These are phyloP conservation scores for Leptobrachium ailaonicum DNA, from an alignment of 2,113 vertebrate species.

Conservation along the genomic window DNA sequence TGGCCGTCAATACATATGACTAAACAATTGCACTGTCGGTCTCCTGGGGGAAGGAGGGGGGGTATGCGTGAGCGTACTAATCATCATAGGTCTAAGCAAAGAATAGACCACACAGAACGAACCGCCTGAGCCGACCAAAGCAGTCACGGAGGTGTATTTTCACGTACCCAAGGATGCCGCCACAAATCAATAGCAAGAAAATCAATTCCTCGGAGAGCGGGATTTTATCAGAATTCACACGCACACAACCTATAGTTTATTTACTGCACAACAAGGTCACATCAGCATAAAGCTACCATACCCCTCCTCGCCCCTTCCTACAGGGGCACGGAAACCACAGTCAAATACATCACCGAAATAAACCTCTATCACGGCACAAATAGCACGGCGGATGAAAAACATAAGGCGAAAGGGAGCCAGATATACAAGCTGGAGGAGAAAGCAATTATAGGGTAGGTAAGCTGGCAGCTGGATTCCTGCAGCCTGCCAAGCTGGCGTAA, in stretches of 20 bases:
- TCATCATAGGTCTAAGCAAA: not conserved
- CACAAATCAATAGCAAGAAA: conserved; percentile 15
- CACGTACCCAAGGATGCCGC: not conserved
- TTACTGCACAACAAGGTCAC: conserved; percentile 29
- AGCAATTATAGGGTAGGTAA: conserved; percentile 52
- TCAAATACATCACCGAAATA: conserved; percentile 1
- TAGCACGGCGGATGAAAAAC: conserved; percentile 59
- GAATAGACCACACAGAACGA: not conserved
- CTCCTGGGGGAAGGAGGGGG: not conserved
- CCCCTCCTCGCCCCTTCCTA: not conserved
- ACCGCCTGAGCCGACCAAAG: not conserved
- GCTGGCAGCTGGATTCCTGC: conserved; percentile 10
- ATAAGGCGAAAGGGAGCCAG: conserved; percentile 44
- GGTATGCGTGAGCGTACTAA: not conserved
- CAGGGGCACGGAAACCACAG: not conserved
- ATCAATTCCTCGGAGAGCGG: conserved; percentile 17
- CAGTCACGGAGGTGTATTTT: not conserved
- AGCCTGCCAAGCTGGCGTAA: conserved; percentile 55
- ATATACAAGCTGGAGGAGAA: conserved; percentile 56
- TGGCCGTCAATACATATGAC: not conserved
- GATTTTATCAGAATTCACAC: conserved; percentile 19
- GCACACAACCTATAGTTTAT: conserved; percentile 3
- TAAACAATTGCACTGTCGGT: not conserved
- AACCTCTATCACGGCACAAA: conserved; percentile 50
- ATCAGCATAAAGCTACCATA: conserved; percentile 15